Base-by-base conservation (phyloP, 2,888 invertebrate species). In the Pasiphila rectangulata region DNA sequence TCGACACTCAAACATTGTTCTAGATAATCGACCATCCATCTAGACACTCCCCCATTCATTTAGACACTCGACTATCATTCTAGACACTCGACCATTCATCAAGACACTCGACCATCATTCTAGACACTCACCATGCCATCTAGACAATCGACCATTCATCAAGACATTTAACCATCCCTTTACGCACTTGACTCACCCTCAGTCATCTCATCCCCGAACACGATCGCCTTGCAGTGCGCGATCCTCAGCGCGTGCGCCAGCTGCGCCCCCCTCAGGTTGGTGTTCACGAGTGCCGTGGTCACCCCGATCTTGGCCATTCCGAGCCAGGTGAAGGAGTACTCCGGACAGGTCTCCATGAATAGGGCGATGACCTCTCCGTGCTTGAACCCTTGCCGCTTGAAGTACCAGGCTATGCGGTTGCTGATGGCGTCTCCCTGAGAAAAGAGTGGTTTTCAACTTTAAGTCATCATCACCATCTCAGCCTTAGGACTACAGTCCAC, bases 251-350 rank as follows among this genome's bases (percentile, higher is more conserved):
- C 96, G 76, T 98, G 96, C 3, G 91, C 78, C 40, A 99, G 82
- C 1, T 96, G 92, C 7, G 94, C 91, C 0, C 93, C 90, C n/a
- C 94, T 90, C 49, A 98, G 82, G 77, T 97, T 96, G 3, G 94
- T 94, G 71, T 99, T 99, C 37, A 99, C 93, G 30, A 99, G 86
- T 0, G 98, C 98, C 0, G 96, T 93, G 2, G 93, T 88, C 0
- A 95, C 91, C 35, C 95, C 94, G 25, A 95, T 83, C 87, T 98
- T 97, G 3, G 96, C 94, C 30, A 98, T 82, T 0, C 98, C 98
- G 2, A 99, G 84, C 98, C 98, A 98, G 1, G 95, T 88, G 60
- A 94, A 94, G 0, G 96, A 92, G 72, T 94, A 98, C 75, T 98
- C 96, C 0, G 96, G 94, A 15, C 95, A 90, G 20, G 95, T 96